Evolutionary conservation across 2,888 invertebrate species (phyloP).

Genomic region (Tenthredo scrophulariae): DNA sequence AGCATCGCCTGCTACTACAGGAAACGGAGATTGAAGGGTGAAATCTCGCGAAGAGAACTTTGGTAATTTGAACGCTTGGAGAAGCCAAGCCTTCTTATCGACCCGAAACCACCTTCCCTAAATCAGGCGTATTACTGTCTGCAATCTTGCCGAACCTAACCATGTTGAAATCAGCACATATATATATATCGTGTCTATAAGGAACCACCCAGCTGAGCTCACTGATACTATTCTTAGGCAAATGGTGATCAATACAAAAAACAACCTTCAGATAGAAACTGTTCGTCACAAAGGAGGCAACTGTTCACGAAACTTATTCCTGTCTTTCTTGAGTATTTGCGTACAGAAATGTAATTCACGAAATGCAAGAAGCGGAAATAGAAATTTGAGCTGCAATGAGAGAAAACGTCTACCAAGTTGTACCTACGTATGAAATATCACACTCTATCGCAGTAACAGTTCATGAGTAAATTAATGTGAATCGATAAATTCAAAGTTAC

Average conservation of each 20-base stretch:
- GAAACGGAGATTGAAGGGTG: constrained; percentile 34
- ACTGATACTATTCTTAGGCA: constrained; percentile 28
- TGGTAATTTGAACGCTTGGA: constrained; percentile 53
- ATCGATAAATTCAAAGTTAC: too few species aligned
- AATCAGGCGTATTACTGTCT: background rate
- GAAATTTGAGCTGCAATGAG: background rate
- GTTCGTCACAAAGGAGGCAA: background rate
- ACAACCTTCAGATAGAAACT: background rate
- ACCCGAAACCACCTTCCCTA: constrained; percentile 31
- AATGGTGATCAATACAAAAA: constrained; percentile 19
- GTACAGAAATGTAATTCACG: background rate
- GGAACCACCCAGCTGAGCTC: background rate
- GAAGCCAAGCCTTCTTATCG: constrained; percentile 53
- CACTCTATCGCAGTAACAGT: background rate
- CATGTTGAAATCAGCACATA: background rate
- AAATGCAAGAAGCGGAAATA: background rate
- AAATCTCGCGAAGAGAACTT: constrained; percentile 10
- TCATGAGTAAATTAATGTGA: background rate
- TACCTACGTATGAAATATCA: background rate
- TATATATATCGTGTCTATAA: background rate
- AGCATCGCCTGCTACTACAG: background rate
- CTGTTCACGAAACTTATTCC: background rate
- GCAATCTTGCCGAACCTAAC: constrained; percentile 1
- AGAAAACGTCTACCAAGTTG: background rate
- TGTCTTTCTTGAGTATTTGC: background rate